Conservation (phyloP, 1,140 invertebrate species). For the Odontomachus brunneus region DNA sequence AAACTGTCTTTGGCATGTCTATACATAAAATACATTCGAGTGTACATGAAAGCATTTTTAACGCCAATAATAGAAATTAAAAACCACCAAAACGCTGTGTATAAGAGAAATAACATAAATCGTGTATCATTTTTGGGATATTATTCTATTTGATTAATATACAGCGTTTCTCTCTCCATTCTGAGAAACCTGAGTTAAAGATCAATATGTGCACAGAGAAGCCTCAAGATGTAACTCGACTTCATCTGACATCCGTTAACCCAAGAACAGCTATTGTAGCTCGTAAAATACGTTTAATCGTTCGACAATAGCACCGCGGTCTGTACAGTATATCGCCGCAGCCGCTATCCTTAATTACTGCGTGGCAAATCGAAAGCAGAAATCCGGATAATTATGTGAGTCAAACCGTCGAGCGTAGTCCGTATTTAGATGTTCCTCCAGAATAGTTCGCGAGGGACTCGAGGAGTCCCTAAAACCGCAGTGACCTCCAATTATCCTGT, state of each 20-base stretch:
- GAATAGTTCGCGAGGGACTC: slow-evolving; percentile 54
- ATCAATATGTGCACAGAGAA: no score
- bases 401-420: slow-evolving; percentile 64
- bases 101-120: no score
- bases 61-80: no score
- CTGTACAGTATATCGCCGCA: slow-evolving; percentile 48
- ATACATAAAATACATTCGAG: no score
- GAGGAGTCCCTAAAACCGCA: slow-evolving; percentile 77
- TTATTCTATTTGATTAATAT: neutral
- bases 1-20: no score
- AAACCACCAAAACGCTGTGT: no score
- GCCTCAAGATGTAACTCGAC: neutral
- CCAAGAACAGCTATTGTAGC: neutral
- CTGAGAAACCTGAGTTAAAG: neutral
- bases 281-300: slow-evolving; percentile 42
- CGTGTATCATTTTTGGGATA: no score
- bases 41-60: no score
- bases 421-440: slow-evolving; percentile 65
- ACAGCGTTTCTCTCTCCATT: neutral
- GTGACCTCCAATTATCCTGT: slow-evolving; percentile 78
- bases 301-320: slow-evolving; percentile 30
- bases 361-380: slow-evolving; percentile 66
- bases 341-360: slow-evolving; percentile 72
- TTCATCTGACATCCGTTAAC: neutral
- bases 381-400: slow-evolving; percentile 72